Evolutionary conservation across 2,888 invertebrate species (phyloP), one percentile per base, ranked within the genome.

Genomic region (Sthenelais limicola): DNA sequence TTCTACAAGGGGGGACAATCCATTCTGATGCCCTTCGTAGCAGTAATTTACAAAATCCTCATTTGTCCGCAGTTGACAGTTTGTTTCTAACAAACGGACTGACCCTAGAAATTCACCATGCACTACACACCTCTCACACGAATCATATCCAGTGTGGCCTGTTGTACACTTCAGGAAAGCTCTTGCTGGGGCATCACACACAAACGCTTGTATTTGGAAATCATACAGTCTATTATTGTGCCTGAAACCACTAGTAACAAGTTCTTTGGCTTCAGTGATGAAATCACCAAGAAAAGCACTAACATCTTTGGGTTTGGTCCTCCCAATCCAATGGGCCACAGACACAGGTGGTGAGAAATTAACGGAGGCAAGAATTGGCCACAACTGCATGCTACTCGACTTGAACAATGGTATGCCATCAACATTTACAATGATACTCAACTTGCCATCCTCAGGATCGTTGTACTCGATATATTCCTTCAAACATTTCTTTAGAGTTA

Each of bases 141-240:
- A 38, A 52, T 38, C 32, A 62, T 76, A 76, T 0, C 62, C 75
- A 52, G 33, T 69, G 66, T 76, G 75, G 15, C 30, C 38, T 48
- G 76, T 76, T 21, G 67, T 72, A 47, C 68, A 5, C 33, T 76
- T 75, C n/a, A 75, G 12, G 43, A 76, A 73, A 7, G 75, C 58
- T 35, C 76, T 33, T 24, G 76, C 76, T 35, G 76, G n/a, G n/a
- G n/a, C n/a, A n/a, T n/a, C n/a, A n/a, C n/a, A n/a, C n/a, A n/a
- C n/a, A n/a, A n/a, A n/a, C 75, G 5, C 75, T 56, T 76, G 9
- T 15, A 76, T 43, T 24, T 21, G 12, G 15, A 73, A n/a, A 15
- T 12, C n/a, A 35, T 32, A 68, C 7, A 28, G 18, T 15, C 12
- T 33, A 26, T 43, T 49, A 15, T 24, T 24, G 38, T 7, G 5